These are phyloP conservation scores for Bathynomus jamesi DNA, from an alignment of 1,140 invertebrate species.

Conservation along the genomic window DNA sequence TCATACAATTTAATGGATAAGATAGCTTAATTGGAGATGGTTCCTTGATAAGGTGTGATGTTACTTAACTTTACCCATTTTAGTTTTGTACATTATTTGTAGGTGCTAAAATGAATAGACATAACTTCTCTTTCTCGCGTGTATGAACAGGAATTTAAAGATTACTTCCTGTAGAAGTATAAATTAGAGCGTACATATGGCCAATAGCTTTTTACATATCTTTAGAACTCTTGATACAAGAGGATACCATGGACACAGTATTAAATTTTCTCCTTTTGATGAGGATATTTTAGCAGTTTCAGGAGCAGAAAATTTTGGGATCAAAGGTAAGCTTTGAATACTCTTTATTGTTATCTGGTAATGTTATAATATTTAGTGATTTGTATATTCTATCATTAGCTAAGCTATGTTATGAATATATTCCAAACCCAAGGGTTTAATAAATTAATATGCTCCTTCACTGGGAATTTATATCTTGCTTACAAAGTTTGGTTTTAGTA, in stretches of 20 bases:
- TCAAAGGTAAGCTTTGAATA: not conserved
- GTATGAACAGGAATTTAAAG: too few relatives aligned
- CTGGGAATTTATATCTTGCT: not conserved
- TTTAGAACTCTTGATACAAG: not conserved
- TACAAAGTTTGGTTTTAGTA: not conserved
- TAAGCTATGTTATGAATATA: not conserved
- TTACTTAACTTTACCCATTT: too few relatives aligned
- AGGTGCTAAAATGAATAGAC: too few relatives aligned
- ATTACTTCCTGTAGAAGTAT: too few relatives aligned
- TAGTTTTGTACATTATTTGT: too few relatives aligned
- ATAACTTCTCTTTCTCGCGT: too few relatives aligned
- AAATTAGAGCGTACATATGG: too few relatives aligned
- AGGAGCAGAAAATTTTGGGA: not conserved
- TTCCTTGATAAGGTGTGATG: too few relatives aligned
- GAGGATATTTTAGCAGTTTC: not conserved
- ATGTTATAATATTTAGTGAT: not conserved
- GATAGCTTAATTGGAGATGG: too few relatives aligned
- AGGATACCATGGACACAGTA: not conserved
- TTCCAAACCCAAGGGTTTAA: not conserved
- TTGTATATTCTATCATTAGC: not conserved
- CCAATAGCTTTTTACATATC: too few relatives aligned
- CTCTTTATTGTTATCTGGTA: not conserved
- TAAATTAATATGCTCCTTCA: not conserved
- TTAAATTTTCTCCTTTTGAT: not conserved
- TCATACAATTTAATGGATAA: too few relatives aligned